These are phyloP conservation scores for Chlamydotis undulata DNA, from an alignment of 2,113 vertebrate genomes.

Conservation along the genomic window DNA sequence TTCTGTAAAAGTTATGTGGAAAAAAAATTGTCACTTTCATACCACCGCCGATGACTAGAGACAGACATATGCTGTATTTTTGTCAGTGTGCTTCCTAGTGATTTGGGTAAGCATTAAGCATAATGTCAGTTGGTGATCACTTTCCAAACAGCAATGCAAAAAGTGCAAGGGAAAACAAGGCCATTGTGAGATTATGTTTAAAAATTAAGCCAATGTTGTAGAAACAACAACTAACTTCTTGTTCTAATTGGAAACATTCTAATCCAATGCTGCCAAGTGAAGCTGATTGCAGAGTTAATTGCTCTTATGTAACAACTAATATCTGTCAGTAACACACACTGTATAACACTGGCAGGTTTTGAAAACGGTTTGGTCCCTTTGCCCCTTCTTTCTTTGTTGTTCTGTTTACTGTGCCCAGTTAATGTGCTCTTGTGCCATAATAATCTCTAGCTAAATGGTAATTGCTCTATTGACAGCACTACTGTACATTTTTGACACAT, in stretches of 20 bases:
- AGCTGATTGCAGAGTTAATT: constrained; percentile 68
- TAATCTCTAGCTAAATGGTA: constrained; percentile 88
- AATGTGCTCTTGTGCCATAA: constrained; percentile 85
- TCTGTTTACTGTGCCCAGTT: constrained; percentile 82
- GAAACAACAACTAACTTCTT: constrained; percentile 28
- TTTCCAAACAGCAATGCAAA: not conserved
- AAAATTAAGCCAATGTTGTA: constrained; percentile 14
- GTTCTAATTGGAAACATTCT: constrained; percentile 62
- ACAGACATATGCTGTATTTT: constrained; percentile 20
- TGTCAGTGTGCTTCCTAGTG: not conserved
- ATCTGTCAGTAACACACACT: constrained; percentile 61
- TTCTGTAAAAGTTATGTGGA: not conserved
- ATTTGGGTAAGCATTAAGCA: not conserved
- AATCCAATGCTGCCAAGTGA: not conserved
- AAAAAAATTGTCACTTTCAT: not conserved
- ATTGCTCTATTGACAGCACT: constrained; percentile 89
- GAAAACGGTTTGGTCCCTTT: constrained; percentile 71
- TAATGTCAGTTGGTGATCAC: not conserved
- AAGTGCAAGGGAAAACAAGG: not conserved
- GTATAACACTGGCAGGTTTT: constrained; percentile 63
- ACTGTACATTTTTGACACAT: constrained; percentile 90
- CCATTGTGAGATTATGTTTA: not conserved
- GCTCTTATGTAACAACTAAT: constrained; percentile 78
- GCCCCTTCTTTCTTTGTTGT: constrained; percentile 79
- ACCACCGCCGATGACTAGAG: constrained; percentile 29